A percentile compares a stretch with the other conserved stretches of the same genome.
Evolutionary conservation across 2,797 vertebrate species (phyloP).

Genomic region (Mallotus villosus): DNA sequence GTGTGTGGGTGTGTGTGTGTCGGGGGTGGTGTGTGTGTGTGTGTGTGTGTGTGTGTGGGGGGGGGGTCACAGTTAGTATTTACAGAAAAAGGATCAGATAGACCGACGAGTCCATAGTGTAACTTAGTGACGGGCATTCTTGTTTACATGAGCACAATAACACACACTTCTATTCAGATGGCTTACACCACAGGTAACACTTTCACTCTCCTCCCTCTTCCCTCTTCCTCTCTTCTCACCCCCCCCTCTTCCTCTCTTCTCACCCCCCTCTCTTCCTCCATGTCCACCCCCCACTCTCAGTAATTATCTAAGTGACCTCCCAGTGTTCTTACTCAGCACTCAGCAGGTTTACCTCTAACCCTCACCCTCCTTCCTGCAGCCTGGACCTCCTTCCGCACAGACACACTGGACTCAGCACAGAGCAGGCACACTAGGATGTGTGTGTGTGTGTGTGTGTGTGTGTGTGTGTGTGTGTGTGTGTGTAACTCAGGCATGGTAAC

Average conservation of each 20-base stretch:
- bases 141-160: neutral
- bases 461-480: neutral
- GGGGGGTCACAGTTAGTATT: slow-evolving; percentile 47
- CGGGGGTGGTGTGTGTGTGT: too few species aligned
- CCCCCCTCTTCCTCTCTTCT: neutral
- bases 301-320: neutral
- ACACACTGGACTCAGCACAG: neutral
- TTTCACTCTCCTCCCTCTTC: neutral
- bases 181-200: too few species aligned
- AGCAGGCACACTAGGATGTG: neutral
- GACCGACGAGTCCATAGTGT: neutral
- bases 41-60: slow-evolving; percentile 21
- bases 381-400: slow-evolving; percentile 28
- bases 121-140: neutral
- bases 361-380: slow-evolving; percentile 35
- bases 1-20: too few species aligned
- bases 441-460: too few species aligned
- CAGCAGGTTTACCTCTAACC: slow-evolving; percentile 37
- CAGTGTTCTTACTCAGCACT: neutral
- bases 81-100: slow-evolving; percentile 1
- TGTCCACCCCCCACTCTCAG: neutral
- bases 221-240: neutral
- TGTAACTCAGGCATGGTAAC: neutral
- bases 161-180: neutral
- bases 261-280: neutral